Evolutionary conservation across 2,797 vertebrate genomes (phyloP), one percentile per base, ranked within the genome.

Genomic region (Octomys mimax): DNA sequence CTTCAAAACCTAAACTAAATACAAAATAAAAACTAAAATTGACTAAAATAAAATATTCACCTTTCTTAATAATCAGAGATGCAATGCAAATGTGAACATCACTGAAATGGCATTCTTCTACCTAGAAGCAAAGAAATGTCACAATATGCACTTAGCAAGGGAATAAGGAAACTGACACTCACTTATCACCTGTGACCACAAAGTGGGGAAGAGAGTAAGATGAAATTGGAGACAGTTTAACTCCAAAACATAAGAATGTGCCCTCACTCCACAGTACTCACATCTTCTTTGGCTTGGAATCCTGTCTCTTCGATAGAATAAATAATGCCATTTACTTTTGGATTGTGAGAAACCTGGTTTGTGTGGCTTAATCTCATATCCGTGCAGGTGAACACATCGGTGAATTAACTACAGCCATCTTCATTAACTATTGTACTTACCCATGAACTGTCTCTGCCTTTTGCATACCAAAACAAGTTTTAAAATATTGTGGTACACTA

Each of bases 21-120:
- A 81, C 26, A 59, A 94, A 94, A 89, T 73, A 83, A 89, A 91
- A 82, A 33, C 57, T 49, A 89, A 95, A 95, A 91, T 4, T 59
- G 21, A 89, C 13, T 10, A 89, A 71, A 33, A 78, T 61, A 59
- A 92, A 95, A 57, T 46, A 91, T 2, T 83, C 31, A 70, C 33
- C 18, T 70, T 70, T 70, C 66, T 18, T 82, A 86, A 88, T 88
- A 92, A 94, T 70, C 36, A 88, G 70, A 73, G 36, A 71, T 39
- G 21, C 70, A 73, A 92, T 42, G 49, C 4, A 89, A 96, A 87
- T 7, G 33, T 71, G 78, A 84, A 59, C 14, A 90, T 11, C 4
- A 75, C 36, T 52, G 18, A 94, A 19, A 82, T 66, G 80, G 59
- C 6, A 81, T 59, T 84, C 91, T 95, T 88, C 62, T 90, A 46